Evolutionary conservation across 23 tunicate species (phyloP).

Genomic region (Ascidia mentula): DNA sequence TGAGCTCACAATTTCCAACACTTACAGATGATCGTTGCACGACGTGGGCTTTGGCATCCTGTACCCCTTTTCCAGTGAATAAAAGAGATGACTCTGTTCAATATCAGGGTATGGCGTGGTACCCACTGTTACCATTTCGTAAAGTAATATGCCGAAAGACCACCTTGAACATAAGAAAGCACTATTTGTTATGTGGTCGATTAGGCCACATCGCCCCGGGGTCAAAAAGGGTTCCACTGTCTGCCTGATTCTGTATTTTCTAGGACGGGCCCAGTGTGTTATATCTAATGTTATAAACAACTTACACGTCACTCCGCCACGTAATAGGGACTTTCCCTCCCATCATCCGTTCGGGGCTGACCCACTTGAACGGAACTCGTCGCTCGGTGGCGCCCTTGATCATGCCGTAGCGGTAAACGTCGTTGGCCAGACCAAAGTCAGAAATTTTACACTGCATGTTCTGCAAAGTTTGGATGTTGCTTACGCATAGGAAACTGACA

Average conservation of each 20-base stretch:
- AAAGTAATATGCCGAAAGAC: constrained; percentile 88
- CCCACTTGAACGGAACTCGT: constrained; percentile 76
- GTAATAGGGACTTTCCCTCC: constrained; percentile 71
- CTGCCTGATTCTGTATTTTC: too few relatives aligned
- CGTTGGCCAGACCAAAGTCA: constrained; percentile 84
- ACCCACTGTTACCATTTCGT: constrained; percentile 92
- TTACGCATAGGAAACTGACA: too few relatives aligned
- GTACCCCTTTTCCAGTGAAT: constrained; percentile 43
- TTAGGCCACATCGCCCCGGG: too few relatives aligned
- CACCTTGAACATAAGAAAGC: constrained; percentile 45
- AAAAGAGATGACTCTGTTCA: constrained; percentile 28
- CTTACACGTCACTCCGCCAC: constrained; percentile 83
- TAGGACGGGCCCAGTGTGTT: too few relatives aligned
- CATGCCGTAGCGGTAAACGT: constrained; percentile 78
- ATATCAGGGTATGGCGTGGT: constrained; percentile 79
- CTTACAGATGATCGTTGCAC: constrained; percentile 70
- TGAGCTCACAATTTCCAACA: neutral
- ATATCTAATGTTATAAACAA: too few relatives aligned
- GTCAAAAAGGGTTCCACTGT: too few relatives aligned
- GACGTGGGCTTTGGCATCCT: constrained; percentile 70
- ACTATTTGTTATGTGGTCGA: too few relatives aligned
- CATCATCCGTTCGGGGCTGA: constrained; percentile 85
- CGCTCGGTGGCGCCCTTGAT: constrained; percentile 67
- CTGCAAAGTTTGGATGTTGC: too few relatives aligned
- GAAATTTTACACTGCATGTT: constrained; percentile 54